These are phyloP conservation scores for Coenobita brevimanus DNA, from an alignment of 1,140 invertebrate species.

Conservation along the genomic window DNA sequence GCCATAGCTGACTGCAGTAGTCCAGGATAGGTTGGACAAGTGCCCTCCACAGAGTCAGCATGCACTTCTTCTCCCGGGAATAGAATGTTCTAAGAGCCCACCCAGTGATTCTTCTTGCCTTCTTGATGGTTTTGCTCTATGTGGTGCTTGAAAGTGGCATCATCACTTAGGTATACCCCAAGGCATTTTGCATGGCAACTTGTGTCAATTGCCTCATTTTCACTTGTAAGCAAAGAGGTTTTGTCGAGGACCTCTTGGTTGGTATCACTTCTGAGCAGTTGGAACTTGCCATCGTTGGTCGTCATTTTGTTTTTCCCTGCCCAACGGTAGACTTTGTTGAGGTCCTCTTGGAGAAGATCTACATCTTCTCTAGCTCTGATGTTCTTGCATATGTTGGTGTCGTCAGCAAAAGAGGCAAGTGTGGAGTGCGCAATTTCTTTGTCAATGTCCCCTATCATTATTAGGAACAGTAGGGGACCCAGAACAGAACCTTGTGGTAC, in stretches of 20 bases:
- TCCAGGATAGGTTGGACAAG: background rate
- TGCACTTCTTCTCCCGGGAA: too few species aligned
- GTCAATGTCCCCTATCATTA: background rate
- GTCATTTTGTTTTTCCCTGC: background rate
- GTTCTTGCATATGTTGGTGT: background rate
- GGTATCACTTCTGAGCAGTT: background rate
- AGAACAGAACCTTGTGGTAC: background rate
- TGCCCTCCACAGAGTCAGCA: background rate
- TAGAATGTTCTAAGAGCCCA: too few species aligned
- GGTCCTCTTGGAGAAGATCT: background rate
- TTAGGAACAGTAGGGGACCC: slow-evolving; percentile 24
- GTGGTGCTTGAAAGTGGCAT: too few species aligned
- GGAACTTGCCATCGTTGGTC: background rate
- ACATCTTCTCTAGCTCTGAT: background rate
- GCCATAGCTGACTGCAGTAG: background rate
- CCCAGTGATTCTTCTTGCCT: too few species aligned
- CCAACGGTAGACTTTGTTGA: background rate
- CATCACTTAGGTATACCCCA: background rate
- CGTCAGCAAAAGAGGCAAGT: background rate
- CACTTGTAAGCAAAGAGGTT: background rate
- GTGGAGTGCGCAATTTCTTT: background rate
- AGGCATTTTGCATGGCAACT: background rate
- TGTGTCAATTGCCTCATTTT: too few species aligned
- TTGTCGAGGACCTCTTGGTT: background rate
- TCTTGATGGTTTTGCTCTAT: too few species aligned